Evolutionary conservation across 2,797 vertebrate genomes (phyloP).

Genomic region (Steatocranus sp.): DNA sequence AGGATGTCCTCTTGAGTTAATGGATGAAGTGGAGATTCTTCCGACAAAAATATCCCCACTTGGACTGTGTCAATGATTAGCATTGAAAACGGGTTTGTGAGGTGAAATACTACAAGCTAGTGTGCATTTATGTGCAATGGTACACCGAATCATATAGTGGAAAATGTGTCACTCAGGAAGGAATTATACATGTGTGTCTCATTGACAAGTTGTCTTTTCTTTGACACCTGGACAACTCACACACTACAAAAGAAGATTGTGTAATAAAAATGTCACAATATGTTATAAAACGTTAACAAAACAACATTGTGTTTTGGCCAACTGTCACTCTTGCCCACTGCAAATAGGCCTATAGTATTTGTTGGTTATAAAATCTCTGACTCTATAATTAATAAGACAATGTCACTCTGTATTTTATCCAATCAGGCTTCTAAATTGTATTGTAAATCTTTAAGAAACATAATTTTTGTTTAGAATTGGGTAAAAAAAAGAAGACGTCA

Average conservation of each 20-base stretch:
- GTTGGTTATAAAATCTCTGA: neutral
- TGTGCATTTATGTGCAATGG: conserved; percentile 2
- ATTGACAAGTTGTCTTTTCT: neutral
- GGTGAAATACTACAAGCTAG: conserved; percentile 46
- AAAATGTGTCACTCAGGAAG: conserved; percentile 25
- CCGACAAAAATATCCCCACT: conserved; percentile 45
- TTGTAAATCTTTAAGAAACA: neutral
- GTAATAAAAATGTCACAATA: neutral
- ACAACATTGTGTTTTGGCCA: accelerated
- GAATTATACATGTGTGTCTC: neutral
- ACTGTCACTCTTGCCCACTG: neutral
- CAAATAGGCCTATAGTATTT: neutral
- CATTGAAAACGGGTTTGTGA: conserved; percentile 1
- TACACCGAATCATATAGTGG: neutral
- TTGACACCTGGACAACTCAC: neutral
- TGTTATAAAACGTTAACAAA: neutral
- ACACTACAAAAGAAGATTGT: neutral
- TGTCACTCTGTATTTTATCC: neutral
- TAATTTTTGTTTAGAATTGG: neutral
- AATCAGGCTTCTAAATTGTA: neutral
- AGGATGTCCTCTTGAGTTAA: conserved; percentile 70
- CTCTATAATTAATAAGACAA: neutral
- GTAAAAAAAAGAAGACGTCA: neutral
- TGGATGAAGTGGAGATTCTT: conserved; percentile 58
- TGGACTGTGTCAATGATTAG: conserved; percentile 72